A percentile compares a stretch with the other conserved stretches of the same genome.
phyloP scores from a whole-genome alignment of 1,140 invertebrate species.

The Trichonephila inaurata region DNA sequence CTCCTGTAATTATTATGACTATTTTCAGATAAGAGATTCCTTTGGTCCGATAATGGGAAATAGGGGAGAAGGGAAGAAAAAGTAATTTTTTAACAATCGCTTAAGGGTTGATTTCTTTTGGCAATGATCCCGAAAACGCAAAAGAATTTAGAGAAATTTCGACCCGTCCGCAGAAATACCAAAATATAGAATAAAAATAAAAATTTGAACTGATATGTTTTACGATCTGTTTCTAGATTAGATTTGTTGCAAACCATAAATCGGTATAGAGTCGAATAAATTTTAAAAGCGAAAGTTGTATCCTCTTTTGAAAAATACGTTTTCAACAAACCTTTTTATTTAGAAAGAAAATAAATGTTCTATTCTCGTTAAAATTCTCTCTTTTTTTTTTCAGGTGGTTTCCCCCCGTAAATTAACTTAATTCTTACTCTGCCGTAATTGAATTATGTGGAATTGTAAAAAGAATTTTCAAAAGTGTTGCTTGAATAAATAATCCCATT shows the following conservation, averaged over 20 bases:
- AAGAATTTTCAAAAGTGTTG: no score
- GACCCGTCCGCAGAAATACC: neutral
- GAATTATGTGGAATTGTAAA: no score
- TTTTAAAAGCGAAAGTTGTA: no score
- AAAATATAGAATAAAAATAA: neutral
- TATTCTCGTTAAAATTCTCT: no score
- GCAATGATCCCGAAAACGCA: neutral
- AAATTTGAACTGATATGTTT: neutral
- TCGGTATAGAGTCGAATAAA: no score
- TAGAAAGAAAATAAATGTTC: no score
- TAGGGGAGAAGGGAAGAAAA: neutral
- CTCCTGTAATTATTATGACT: neutral
- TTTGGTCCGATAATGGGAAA: neutral
- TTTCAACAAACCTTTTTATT: no score
- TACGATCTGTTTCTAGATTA: neutral
- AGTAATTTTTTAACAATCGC: neutral
- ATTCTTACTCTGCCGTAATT: no score
- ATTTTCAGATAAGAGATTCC: neutral
- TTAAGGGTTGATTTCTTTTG: neutral
- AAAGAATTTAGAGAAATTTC: neutral
- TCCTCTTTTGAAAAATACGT: no score
- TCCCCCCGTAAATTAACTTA: no score
- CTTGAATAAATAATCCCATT: no score
- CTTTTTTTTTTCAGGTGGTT: no score
- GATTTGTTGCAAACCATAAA: neutral